Base-by-base conservation (phyloP, 2,113 vertebrate genomes). In the Patagioenas fasciata region DNA sequence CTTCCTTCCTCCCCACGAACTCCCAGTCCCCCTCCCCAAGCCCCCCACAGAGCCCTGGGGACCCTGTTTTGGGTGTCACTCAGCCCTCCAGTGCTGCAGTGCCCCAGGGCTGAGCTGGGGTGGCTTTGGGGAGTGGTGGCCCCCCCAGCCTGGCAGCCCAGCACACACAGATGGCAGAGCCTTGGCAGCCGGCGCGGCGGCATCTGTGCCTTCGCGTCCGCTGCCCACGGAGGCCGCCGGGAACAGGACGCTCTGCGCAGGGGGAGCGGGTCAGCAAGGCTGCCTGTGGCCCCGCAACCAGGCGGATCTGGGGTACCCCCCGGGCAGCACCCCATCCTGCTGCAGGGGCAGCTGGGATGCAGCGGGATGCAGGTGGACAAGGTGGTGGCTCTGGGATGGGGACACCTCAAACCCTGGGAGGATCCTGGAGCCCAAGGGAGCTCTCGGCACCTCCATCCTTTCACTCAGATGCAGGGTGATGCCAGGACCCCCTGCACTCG, bases 181-280 rank as follows among this genome's bases (percentile, higher is more conserved):
- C 78, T 95, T 91, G 95, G 96, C 96, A 96, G 92, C 64, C 75
- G 29, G 75, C n/a, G 4, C 51, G 10, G 92, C 47, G 72, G 95
- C 94, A 93, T 97, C 96, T 97, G 94, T 1, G 94, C 90, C 95
- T 95, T 81, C 44, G 32, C 44, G 38, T 90, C 88, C 57, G 82
- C 94, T 78, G 94, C 94, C 96, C 93, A 94, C 95, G 73, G 96
- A 85, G 86, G n/a, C 89, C 75, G 86, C 83, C 34, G 83, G 91
- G 95, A 95, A 97, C 96, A 92, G 95, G 84, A 92, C 50, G 77
- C 92, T 54, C 60, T 2, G 75, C 4, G 32, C 2, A 24, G 75
- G 44, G 88, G 54, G 81, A 60, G 51, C 53, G 12, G 44, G 32
- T 23, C 38, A 3, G 81, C 0, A 3, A n/a, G 38, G 78, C 58